A percentile compares a stretch with the other conserved stretches of the same genome.
These are phyloP conservation scores for Pocillopora damicornis DNA, from an alignment of 64 coral and sea anemone genomes.

Conservation along the genomic window DNA sequence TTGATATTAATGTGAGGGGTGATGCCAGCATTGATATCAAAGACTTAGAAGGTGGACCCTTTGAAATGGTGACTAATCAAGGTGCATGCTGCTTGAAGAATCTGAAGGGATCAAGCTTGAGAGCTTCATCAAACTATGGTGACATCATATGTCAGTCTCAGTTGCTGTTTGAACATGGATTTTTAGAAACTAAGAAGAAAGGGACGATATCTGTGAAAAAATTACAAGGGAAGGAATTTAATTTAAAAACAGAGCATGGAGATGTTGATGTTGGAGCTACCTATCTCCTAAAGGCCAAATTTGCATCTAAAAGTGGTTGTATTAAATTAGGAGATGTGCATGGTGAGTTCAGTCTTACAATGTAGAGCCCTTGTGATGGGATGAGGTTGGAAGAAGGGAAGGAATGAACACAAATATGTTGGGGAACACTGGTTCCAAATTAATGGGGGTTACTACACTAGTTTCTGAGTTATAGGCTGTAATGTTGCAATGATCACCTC, in stretches of 20 bases:
- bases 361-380: neutral
- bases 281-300: slow-evolving; percentile 31
- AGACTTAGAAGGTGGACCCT: slow-evolving; percentile 44
- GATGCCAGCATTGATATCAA: slow-evolving; percentile 34
- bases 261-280: slow-evolving; percentile 25
- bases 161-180: slow-evolving; percentile 42
- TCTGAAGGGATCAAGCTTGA: slow-evolving; percentile 34
- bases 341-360: slow-evolving; percentile 10
- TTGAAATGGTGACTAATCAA: slow-evolving; percentile 27
- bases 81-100: slow-evolving; percentile 51
- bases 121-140: slow-evolving; percentile 19
- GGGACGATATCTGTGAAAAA: slow-evolving; percentile 57
- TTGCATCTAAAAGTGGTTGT: slow-evolving; percentile 27
- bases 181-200: slow-evolving; percentile 21
- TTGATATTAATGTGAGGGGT: slow-evolving; percentile 20
- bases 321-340: slow-evolving; percentile 51
- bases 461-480: too few relatives aligned
- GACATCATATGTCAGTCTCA: slow-evolving; percentile 25
- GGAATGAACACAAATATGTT: too few relatives aligned
- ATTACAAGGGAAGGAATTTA: slow-evolving; percentile 55
- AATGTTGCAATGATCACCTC: too few relatives aligned
- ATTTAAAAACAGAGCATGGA: slow-evolving; percentile 30
- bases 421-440: too few relatives aligned
- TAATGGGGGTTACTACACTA: too few relatives aligned
- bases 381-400: neutral